Conservation (phyloP, 2,113 vertebrate genomes). For the Sylvietta virens region DNA sequence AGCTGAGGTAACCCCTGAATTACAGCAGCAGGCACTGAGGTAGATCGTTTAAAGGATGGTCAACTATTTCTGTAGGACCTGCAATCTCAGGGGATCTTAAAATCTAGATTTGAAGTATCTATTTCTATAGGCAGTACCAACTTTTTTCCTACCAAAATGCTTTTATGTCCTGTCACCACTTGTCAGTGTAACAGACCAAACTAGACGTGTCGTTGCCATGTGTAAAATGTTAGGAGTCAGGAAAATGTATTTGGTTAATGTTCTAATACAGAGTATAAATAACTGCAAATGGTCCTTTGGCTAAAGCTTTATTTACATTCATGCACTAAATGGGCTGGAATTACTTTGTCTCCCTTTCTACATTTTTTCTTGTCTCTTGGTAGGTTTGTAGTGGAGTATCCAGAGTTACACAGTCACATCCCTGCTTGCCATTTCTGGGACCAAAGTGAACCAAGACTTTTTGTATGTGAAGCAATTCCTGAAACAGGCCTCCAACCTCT, state of each 20-base stretch:
- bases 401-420: slow-evolving; percentile 67
- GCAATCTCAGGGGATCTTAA: neutral
- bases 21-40: neutral
- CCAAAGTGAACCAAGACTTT: slow-evolving; percentile 88
- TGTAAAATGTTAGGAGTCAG: neutral
- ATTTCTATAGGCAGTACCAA: neutral
- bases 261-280: neutral
- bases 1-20: neutral
- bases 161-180: neutral
- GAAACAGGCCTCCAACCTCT: neutral
- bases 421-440: slow-evolving; percentile 92
- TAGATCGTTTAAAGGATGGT: neutral
- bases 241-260: neutral
- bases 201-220: neutral
- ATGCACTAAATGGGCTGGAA: neutral
- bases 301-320: neutral
- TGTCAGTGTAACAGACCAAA: neutral
- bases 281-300: neutral
- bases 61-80: neutral
- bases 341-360: neutral
- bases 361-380: neutral
- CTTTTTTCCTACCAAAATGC: neutral
- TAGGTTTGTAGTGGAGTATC: slow-evolving; percentile 70
- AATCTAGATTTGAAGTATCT: neutral
- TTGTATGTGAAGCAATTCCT: slow-evolving; percentile 84